Base-by-base conservation (phyloP, 2,113 vertebrate species). In the Leuciscus idus region DNA sequence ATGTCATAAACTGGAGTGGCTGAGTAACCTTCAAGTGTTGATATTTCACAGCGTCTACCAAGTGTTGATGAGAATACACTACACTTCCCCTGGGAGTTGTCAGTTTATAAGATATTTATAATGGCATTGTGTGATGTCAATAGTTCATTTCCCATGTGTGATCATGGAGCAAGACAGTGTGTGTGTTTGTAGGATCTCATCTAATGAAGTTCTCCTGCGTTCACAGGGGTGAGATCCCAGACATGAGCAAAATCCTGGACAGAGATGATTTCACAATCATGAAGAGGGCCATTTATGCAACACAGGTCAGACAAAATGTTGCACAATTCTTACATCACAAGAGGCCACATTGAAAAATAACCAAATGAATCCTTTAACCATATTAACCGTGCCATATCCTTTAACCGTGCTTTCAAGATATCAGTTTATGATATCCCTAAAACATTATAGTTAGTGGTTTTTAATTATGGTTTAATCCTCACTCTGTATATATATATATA, bases 261-360 rank as follows among this genome's bases (percentile, higher is more conserved):
- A 93, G 96, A 80, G 98, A 99, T 88, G 98, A 99, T 91, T 89
- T 97, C 91, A 99, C 97, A 46, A 94, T 99, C 66, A 99, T 99
- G 97, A 99, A 99, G 93, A 96, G 98, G 92, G 98, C 98, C 89
- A 99, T 99, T 89, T 99, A 95, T 84, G 96, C 98, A 82, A 99
- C 98, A 62, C 98, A 99, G 98, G 98, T 99, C 21, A 59, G 81
- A 26, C 7, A 15, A 9, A 19, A 1, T 30, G 48, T 28, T 23
- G 50, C 43, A 68, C 26, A 6, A 3, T 55, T 28, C 6, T 76
- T 72, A 23, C 10, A 43, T 5, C 19, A 72, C 36, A 72, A 72
- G 68, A 72, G 21, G 21, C 19, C 19, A 43, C 33, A 23, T 23
- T 43, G 10, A 72, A 68, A 68, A 68, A 33, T 36, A 70, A 61